Evolutionary conservation across 1,140 invertebrate genomes (phyloP).

Genomic region (Apocrypta bakeri): DNA sequence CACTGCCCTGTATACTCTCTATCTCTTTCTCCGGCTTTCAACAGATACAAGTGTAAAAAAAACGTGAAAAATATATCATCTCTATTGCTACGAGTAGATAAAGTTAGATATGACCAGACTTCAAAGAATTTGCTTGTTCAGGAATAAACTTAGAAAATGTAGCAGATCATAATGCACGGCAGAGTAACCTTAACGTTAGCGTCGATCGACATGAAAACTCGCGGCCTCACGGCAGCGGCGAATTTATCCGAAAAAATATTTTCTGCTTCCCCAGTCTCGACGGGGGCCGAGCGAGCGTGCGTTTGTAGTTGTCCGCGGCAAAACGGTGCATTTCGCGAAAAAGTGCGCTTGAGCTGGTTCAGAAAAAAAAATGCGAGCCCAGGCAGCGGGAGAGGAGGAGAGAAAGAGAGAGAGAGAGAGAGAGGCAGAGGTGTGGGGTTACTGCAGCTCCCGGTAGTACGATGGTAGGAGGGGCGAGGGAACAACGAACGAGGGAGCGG

Average conservation of each 20-base stretch:
- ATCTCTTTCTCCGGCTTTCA: no score
- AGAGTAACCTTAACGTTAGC: neutral
- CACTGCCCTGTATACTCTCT: neutral
- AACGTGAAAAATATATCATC: no score
- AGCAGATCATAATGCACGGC: neutral
- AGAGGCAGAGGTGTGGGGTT: neutral
- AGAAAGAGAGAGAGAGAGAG: neutral
- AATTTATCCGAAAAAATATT: slow-evolving; percentile 48
- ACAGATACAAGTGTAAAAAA: no score
- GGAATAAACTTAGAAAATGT: neutral
- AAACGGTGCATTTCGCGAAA: slow-evolving; percentile 49
- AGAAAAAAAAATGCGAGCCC: slow-evolving; percentile 24
- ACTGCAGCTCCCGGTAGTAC: neutral
- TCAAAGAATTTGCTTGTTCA: neutral
- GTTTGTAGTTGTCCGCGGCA: slow-evolving; percentile 37
- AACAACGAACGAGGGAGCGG: slow-evolving; percentile 50
- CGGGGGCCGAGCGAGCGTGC: neutral
- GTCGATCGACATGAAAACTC: slow-evolving; percentile 13
- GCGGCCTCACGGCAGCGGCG: no score
- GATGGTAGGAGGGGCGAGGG: slow-evolving; percentile 5
- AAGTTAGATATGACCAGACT: neutral
- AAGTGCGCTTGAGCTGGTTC: slow-evolving; percentile 40
- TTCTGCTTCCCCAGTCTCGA: neutral
- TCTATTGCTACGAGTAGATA: neutral
- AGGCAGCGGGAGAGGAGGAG: neutral